These are phyloP conservation scores for Drosophila basisetae DNA, from an alignment of 2,888 invertebrate species.

Conservation along the genomic window DNA sequence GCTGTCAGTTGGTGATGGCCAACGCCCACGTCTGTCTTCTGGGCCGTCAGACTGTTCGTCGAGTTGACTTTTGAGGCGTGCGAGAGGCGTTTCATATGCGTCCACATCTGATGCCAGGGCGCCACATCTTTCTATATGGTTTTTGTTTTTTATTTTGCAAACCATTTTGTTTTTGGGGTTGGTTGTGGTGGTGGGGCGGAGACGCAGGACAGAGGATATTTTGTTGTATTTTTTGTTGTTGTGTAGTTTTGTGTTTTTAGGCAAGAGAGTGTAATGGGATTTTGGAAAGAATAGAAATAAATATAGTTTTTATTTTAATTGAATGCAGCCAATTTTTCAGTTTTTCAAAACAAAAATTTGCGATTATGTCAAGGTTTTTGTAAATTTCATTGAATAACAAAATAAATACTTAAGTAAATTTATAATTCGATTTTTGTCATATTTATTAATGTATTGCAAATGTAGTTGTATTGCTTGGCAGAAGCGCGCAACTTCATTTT, in stretches of 20 bases:
- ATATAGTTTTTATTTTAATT: conserved; percentile 53
- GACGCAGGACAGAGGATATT: conserved; percentile 35
- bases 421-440: neutral
- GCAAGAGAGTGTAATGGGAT: conserved; percentile 17
- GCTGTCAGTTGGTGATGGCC: conserved; percentile 65
- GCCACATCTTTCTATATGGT: conserved; percentile 82
- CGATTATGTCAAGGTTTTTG: neutral
- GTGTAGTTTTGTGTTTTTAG: conserved; percentile 30
- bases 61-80: conserved; percentile 84
- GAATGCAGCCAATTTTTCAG: conserved; percentile 54
- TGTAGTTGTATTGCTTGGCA: neutral
- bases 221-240: conserved; percentile 8
- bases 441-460: neutral
- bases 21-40: conserved; percentile 80
- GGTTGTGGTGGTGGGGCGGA: conserved; percentile 21
- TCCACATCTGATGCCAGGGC: conserved; percentile 85
- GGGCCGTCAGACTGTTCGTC: conserved; percentile 82
- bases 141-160: conserved; percentile 31
- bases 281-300: conserved; percentile 62
- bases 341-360: conserved; percentile 28
- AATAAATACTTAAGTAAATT: neutral
- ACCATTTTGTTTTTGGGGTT: conserved; percentile 26
- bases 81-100: conserved; percentile 84
- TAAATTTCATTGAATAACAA: conserved; percentile 17
- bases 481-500: too few relatives aligned